Evolutionary conservation across 2,888 invertebrate genomes (phyloP), one percentile per base, ranked within the genome.

Genomic region (Gastracanthus pulcherrimus): DNA sequence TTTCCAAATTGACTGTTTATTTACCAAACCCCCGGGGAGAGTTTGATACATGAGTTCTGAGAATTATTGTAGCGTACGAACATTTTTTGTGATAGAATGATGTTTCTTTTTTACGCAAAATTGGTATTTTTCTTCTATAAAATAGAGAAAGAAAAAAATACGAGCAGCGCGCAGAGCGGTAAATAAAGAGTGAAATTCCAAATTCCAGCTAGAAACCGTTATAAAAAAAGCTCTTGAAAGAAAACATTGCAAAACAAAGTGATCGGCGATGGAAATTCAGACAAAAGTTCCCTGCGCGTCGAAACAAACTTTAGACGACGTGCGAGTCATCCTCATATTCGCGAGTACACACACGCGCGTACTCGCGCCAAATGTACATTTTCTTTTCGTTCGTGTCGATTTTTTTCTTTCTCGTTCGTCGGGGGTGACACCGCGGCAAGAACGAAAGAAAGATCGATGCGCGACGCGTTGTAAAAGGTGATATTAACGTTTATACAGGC

Each of bases 401-500:
- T 41, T 71, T 74, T 74, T 36, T 36, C 19, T 60, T 74, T 11
- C 58, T 80, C 60, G 58, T 36, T 31, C 19, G 11, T n/a, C 34
- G 34, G 34, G 41, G 16, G 26, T 55, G 23, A 38, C 19, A 41
- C 16, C 64, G 31, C 31, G 19, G 13, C 5, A 6, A 60, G 60
- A 13, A n/a, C 16, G 29, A 36, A 11, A 26, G 13, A 36, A n/a
- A 48, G 34, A 51, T 19, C 38, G 19, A 64, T n/a, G n/a, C 11
- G 34, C 29, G 48, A 75, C 45, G 60, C 64, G 74, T 60, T 74
- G 48, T n/a, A n/a, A n/a, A n/a, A 80, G 70, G 76, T 71, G 76
- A 80, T 70, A 80, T 76, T 80, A 80, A 70, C 45, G 67, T 45
- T 80, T 76, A 76, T 67, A 48, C 26, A 55, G 58, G 60, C 45